Evolutionary conservation across 2,113 vertebrate genomes (phyloP).

Genomic region (Actenoides lindsayi): DNA sequence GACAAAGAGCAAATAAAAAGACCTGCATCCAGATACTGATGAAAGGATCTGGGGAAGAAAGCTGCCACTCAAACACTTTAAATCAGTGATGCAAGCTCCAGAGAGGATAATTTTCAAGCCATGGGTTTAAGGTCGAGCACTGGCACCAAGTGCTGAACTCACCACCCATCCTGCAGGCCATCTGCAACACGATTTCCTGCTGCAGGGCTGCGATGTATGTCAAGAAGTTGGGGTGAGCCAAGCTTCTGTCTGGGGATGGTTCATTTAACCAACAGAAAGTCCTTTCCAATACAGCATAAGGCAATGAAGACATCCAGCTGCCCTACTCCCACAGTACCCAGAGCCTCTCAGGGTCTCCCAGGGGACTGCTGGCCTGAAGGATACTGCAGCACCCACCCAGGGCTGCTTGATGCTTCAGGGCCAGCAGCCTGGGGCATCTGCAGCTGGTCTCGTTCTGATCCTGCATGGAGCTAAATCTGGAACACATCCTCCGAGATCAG

Average conservation of each 20-base stretch:
- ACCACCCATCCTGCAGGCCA: accelerated
- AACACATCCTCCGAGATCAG: slow-evolving; percentile 33
- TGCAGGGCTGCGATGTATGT: accelerated
- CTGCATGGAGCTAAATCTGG: slow-evolving; percentile 19
- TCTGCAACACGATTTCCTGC: accelerated
- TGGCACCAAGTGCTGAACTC: accelerated
- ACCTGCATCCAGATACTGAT: too few species aligned
- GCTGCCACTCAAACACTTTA: not conserved
- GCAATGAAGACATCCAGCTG: accelerated
- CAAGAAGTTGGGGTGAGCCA: not conserved
- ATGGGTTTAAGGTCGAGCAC: accelerated
- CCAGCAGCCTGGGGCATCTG: not conserved
- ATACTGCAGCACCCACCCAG: not conserved
- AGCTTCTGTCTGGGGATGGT: not conserved
- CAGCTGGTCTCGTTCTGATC: not conserved
- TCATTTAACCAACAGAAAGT: not conserved
- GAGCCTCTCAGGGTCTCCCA: accelerated
- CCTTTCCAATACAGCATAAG: accelerated
- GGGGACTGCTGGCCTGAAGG: accelerated
- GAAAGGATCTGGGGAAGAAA: not conserved
- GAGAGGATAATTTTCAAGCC: not conserved
- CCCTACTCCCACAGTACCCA: accelerated
- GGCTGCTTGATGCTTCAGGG: accelerated
- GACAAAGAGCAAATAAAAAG: not conserved
- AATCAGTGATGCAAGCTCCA: not conserved